These are phyloP conservation scores for Melanogrammus aeglefinus DNA, from an alignment of 2,797 vertebrate species.

Conservation along the genomic window DNA sequence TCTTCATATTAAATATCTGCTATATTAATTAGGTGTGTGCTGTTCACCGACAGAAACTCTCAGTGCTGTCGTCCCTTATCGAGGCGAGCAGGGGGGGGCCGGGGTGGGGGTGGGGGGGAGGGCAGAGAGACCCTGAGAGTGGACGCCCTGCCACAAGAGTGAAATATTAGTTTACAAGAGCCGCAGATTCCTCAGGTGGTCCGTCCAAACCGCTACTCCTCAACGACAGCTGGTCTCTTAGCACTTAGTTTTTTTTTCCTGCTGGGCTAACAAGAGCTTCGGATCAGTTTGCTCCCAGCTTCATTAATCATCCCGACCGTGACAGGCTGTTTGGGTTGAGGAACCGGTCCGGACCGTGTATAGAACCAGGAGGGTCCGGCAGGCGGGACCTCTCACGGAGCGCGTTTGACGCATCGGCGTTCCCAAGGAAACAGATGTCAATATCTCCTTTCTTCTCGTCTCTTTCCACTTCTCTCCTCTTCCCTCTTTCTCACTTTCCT, in stretches of 20 bases:
- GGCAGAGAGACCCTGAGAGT: background rate
- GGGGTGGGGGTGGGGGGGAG: no score
- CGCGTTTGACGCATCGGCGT: background rate
- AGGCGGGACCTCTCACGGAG: background rate
- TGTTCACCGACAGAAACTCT: background rate
- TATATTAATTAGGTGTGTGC: slow-evolving; percentile 1
- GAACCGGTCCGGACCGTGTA: background rate
- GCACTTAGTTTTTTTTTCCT: slow-evolving; percentile 16
- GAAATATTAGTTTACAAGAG: slow-evolving; percentile 4
- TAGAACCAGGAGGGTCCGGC: background rate
- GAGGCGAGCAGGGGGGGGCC: background rate
- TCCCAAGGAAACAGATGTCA: background rate
- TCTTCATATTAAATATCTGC: background rate
- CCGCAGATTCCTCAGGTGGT: background rate
- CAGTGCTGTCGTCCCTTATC: background rate
- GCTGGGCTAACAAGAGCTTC: background rate
- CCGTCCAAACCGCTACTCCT: slow-evolving; percentile 9
- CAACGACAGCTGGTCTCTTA: background rate
- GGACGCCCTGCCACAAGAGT: background rate
- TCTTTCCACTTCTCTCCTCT: background rate
- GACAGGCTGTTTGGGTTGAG: slow-evolving; percentile 14
- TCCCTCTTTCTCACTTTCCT: background rate
- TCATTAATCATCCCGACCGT: slow-evolving; percentile 14
- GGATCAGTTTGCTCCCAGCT: slow-evolving; percentile 9
- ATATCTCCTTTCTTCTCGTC: background rate